These are phyloP conservation scores for Metalampra italica DNA, from an alignment of 2,888 invertebrate species.

Conservation along the genomic window DNA sequence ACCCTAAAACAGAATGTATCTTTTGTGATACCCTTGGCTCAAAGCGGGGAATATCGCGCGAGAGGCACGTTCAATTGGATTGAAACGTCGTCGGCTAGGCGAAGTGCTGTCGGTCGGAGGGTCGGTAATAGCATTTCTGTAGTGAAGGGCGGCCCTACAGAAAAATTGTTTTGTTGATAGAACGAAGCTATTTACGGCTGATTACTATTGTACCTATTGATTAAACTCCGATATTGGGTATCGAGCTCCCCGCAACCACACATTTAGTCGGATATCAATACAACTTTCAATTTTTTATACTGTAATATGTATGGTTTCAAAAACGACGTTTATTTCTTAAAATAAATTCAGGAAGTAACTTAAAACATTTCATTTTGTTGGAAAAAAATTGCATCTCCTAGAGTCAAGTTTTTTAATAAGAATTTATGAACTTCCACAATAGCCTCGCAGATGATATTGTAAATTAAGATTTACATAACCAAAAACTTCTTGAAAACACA, in stretches of 20 bases:
- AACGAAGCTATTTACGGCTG: slow-evolving; percentile 53
- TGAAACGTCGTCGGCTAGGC: slow-evolving; percentile 48
- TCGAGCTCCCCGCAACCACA: slow-evolving; percentile 2
- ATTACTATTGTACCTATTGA: slow-evolving; percentile 59
- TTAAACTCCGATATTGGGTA: slow-evolving; percentile 33
- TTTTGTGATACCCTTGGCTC: slow-evolving; percentile 39
- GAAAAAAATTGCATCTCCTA: not conserved
- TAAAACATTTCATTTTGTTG: not conserved
- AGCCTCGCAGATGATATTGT: slow-evolving; percentile 39
- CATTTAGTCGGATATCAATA: slow-evolving; percentile 2
- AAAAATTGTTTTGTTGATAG: slow-evolving; percentile 60
- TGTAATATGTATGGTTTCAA: not conserved
- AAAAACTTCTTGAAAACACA: slow-evolving; percentile 64
- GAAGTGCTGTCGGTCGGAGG: slow-evolving; percentile 46
- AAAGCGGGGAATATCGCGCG: slow-evolving; percentile 39
- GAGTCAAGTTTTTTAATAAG: not conserved
- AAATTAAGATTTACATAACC: slow-evolving; percentile 66
- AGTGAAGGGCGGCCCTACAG: slow-evolving; percentile 30
- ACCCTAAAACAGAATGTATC: slow-evolving; percentile 44
- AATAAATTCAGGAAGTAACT: too few species aligned
- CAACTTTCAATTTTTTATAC: not conserved
- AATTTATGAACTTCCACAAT: slow-evolving; percentile 18
- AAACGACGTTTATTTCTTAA: too few species aligned
- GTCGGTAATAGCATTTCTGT: slow-evolving; percentile 66
- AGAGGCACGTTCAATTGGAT: slow-evolving; percentile 60